A percentile compares a stretch with the other conserved stretches of the same genome.
Conservation (phyloP, 2,888 invertebrate genomes). For the Microctonus aethiopoides region DNA sequence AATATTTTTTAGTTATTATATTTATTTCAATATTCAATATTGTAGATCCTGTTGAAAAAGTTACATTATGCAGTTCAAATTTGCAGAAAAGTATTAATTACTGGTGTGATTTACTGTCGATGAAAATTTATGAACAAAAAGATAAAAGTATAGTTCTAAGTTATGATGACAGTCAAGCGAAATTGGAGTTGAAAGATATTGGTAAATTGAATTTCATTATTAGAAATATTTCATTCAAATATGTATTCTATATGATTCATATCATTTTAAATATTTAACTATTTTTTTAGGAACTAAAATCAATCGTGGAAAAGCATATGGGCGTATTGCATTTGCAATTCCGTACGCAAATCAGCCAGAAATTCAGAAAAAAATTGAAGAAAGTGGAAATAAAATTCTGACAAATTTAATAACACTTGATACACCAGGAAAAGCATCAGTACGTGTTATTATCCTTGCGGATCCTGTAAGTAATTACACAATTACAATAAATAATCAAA, state of each 20-base stretch:
- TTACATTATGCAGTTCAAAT: constrained; percentile 82
- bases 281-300: constrained; percentile 73
- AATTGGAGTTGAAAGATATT: constrained; percentile 81
- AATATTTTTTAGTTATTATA: constrained; percentile 3
- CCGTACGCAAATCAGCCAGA: constrained; percentile 81
- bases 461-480: constrained; percentile 78
- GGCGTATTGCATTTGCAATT: constrained; percentile 94
- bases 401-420: constrained; percentile 92
- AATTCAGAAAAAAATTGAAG: constrained; percentile 80
- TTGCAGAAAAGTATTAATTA: constrained; percentile 81
- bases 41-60: constrained; percentile 83
- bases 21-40: constrained; percentile 46
- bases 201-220: constrained; percentile 65
- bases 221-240: constrained; percentile 17
- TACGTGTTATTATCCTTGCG: constrained; percentile 93
- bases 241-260: constrained; percentile 11
- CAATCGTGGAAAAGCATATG: constrained; percentile 90
- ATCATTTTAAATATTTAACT: too few species aligned
- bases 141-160: constrained; percentile 75
- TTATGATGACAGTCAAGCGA: constrained; percentile 79
- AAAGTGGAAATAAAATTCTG: constrained; percentile 79
- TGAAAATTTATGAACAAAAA: constrained; percentile 77
- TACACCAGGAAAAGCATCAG: constrained; percentile 97
- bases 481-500: background rate
- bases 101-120: constrained; percentile 84